Evolutionary conservation across 2,888 invertebrate species (phyloP).

Genomic region (Scaptomyza reducta): DNA sequence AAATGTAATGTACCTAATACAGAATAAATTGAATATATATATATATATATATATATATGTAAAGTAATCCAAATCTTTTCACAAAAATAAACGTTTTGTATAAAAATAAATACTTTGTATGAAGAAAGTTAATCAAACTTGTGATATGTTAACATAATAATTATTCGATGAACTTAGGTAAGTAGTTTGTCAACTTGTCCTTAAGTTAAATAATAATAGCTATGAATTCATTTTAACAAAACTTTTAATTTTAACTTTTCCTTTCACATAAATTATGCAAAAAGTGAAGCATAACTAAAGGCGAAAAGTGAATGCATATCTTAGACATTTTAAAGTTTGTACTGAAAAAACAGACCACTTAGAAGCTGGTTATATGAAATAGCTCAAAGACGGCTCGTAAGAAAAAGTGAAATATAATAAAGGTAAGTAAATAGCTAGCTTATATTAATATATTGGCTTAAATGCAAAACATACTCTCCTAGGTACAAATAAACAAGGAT

Average conservation of each 20-base stretch:
- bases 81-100: neutral
- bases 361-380: neutral
- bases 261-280: neutral
- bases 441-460: neutral
- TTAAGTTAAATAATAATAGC: slow-evolving; percentile 1
- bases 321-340: too few species aligned
- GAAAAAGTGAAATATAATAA: neutral
- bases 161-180: neutral
- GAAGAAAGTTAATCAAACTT: neutral
- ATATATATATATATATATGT: neutral
- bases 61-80: neutral
- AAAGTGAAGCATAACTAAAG: slow-evolving; percentile 10
- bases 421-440: neutral
- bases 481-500: neutral
- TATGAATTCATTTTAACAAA: slow-evolving; percentile 6
- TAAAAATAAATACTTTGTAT: neutral
- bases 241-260: slow-evolving; percentile 13
- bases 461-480: neutral
- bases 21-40: neutral
- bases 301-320: slow-evolving; percentile 3
- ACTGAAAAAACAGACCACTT: slow-evolving; percentile 1
- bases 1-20: slow-evolving; percentile 92
- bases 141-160: neutral
- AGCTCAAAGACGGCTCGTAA: neutral
- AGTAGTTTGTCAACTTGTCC: neutral